Conservation (phyloP, 2,797 vertebrate genomes). For the Labeo calbasu region DNA sequence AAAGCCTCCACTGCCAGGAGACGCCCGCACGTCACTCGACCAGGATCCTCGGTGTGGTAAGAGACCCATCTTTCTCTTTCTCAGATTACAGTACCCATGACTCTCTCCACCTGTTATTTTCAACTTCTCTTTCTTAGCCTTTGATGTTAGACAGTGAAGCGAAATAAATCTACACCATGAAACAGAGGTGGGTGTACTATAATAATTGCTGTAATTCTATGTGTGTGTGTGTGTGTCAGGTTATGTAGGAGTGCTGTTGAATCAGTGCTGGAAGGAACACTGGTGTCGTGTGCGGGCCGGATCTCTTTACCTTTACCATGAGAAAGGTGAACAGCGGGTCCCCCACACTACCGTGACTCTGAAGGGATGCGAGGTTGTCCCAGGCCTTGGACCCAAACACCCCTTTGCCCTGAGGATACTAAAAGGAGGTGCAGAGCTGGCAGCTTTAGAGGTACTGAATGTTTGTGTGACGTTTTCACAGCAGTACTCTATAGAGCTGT, state of each 20-base stretch:
- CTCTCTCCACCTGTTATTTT: constrained; percentile 39
- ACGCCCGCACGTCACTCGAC: constrained; percentile 76
- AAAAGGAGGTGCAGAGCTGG: constrained; percentile 83
- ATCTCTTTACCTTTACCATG: constrained; percentile 88
- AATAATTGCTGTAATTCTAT: constrained; percentile 33
- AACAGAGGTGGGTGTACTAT: background rate
- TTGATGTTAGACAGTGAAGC: constrained; percentile 24
- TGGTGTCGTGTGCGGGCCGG: constrained; percentile 89
- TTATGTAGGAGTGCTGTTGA: constrained; percentile 87
- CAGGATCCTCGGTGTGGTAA: constrained; percentile 91
- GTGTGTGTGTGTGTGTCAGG: constrained; percentile 72
- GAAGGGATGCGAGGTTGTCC: constrained; percentile 86
- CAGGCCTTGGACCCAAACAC: constrained; percentile 89
- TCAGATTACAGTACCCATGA: constrained; percentile 25
- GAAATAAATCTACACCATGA: constrained; percentile 42
- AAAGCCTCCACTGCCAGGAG: constrained; percentile 84
- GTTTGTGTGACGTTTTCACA: background rate
- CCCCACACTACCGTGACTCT: constrained; percentile 83
- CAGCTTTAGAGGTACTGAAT: constrained; percentile 84
- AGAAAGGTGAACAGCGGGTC: constrained; percentile 81
- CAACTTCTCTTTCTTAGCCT: background rate
- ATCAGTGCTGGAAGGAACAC: constrained; percentile 91
- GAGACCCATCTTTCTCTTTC: constrained; percentile 15
- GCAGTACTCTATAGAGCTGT: background rate
- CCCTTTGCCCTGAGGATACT: constrained; percentile 93